Conservation (phyloP, 2,113 vertebrate species). For the Silurus asotus region DNA sequence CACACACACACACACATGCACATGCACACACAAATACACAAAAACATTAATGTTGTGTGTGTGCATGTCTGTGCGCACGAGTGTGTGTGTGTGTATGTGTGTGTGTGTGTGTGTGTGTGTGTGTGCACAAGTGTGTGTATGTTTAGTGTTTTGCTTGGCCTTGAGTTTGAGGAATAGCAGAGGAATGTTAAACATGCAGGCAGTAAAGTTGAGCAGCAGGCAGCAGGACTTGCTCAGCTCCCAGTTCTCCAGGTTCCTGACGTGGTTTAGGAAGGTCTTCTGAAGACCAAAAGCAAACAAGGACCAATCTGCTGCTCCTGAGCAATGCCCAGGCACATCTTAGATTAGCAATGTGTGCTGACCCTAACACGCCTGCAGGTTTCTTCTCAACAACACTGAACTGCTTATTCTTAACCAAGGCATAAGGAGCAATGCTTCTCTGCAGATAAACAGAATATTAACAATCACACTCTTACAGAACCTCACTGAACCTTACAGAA, state of each 20-base stretch:
- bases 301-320: constrained; percentile 22
- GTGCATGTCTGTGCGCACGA: background rate
- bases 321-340: constrained; percentile 32
- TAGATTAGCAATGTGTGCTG: constrained; percentile 35
- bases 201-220: constrained; percentile 24
- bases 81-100: constrained; percentile 15
- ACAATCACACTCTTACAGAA: constrained; percentile 11
- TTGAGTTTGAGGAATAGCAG: constrained; percentile 42
- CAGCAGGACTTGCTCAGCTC: background rate
- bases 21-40: too few relatives aligned
- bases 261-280: background rate
- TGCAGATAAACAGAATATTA: constrained; percentile 7
- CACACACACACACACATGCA: background rate
- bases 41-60: too few relatives aligned
- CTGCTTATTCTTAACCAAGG: background rate
- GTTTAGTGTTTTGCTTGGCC: constrained; percentile 11
- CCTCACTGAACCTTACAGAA: background rate
- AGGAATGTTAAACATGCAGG: constrained; percentile 48
- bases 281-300: background rate
- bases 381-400: background rate
- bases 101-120: background rate
- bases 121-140: constrained; percentile 14
- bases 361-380: background rate
- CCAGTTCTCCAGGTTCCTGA: background rate
- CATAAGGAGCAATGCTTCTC: background rate